phyloP scores from a whole-genome alignment of 1,140 invertebrate species.

The Dufourea novaeangliae region DNA sequence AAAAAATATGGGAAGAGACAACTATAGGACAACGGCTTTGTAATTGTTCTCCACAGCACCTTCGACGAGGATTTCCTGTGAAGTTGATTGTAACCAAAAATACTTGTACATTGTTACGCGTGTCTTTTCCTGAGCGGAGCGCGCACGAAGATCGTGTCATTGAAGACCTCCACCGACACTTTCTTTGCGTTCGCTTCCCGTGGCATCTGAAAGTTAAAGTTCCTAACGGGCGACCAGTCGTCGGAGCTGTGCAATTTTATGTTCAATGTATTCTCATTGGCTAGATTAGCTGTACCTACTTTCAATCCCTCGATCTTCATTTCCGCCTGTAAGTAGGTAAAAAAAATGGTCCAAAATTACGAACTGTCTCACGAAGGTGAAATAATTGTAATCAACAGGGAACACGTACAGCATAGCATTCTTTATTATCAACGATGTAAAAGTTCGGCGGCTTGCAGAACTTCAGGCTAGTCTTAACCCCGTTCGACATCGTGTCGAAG shows the following conservation, averaged over 20 bases:
- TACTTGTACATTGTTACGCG: background rate
- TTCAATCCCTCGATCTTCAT: constrained; percentile 61
- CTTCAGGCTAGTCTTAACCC: constrained; percentile 45
- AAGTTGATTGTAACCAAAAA: background rate
- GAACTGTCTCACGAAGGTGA: background rate
- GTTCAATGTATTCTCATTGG: constrained; percentile 56
- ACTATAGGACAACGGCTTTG: constrained; percentile 21
- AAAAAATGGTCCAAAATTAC: background rate
- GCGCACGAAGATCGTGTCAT: constrained; percentile 54
- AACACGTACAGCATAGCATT: constrained; percentile 46
- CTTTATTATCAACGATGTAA: constrained; percentile 54
- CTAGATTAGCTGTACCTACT: constrained; percentile 58
- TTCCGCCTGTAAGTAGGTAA: constrained; percentile 51
- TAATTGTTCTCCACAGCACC: constrained; percentile 3
- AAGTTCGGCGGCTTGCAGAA: constrained; percentile 58
- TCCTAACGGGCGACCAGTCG: constrained; percentile 21
- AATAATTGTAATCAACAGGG: background rate
- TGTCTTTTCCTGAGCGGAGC: constrained; percentile 25
- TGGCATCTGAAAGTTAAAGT: constrained; percentile 61
- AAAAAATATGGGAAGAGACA: constrained; percentile 63
- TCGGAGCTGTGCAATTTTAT: constrained; percentile 59
- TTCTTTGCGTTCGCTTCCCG: constrained; percentile 53
- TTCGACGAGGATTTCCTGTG: background rate
- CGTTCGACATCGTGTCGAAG: constrained; percentile 48
- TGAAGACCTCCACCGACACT: constrained; percentile 56